These are phyloP conservation scores for Heliornis fulica DNA, from an alignment of 2,113 vertebrate genomes.

Conservation along the genomic window DNA sequence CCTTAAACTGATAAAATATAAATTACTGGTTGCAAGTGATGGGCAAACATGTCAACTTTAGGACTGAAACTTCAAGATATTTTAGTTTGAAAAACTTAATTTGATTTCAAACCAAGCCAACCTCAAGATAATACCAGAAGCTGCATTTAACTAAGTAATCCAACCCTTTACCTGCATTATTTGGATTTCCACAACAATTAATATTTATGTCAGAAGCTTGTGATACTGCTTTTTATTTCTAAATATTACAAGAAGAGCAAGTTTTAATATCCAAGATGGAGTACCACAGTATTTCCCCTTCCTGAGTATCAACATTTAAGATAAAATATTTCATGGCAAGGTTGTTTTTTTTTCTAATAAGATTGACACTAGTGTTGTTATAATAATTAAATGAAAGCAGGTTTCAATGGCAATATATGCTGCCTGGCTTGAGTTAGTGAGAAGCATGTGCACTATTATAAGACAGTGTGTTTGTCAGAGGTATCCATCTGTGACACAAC, in stretches of 20 bases:
- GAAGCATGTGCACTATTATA: not conserved
- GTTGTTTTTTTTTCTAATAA: not conserved
- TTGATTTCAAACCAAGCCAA: not conserved
- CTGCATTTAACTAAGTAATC: not conserved
- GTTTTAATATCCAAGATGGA: not conserved
- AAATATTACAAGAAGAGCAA: not conserved
- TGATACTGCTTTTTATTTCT: not conserved
- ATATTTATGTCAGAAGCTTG: not conserved
- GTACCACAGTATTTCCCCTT: not conserved
- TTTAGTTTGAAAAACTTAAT: not conserved
- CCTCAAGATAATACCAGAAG: not conserved
- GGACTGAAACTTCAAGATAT: not conserved
- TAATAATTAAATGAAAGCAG: not conserved
- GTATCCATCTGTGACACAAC: not conserved
- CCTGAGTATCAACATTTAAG: not conserved
- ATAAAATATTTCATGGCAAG: not conserved
- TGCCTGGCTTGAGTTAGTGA: not conserved
- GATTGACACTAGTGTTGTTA: not conserved
- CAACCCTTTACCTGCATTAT: not conserved
- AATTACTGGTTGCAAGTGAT: not conserved
- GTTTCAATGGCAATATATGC: not conserved
- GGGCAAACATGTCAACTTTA: not conserved
- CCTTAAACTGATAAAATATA: not conserved
- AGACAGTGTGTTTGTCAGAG: not conserved
- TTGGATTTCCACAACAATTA: not conserved